These are phyloP conservation scores for Phoebastria nigripes DNA, from an alignment of 2,797 vertebrate genomes.

Conservation along the genomic window DNA sequence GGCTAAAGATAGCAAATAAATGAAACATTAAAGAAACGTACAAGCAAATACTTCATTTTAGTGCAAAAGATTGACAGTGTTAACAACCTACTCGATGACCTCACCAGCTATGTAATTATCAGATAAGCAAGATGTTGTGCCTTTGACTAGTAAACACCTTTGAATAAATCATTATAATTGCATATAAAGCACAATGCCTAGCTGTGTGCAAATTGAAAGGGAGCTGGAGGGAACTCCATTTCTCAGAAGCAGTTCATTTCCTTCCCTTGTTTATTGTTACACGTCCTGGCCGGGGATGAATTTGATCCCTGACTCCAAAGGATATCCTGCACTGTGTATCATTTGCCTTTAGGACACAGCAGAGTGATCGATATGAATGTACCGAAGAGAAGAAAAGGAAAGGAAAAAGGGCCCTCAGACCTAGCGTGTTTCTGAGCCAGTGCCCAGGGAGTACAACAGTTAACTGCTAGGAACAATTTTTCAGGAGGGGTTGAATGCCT, in stretches of 20 bases:
- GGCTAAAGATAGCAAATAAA: neutral
- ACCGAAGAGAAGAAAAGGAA: neutral
- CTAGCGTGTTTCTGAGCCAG: neutral
- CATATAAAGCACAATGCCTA: constrained; percentile 32
- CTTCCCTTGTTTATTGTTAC: constrained; percentile 35
- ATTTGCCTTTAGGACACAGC: neutral
- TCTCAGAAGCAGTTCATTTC: constrained; percentile 45
- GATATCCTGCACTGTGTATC: neutral
- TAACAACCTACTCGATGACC: neutral
- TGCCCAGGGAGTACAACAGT: neutral
- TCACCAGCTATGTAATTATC: constrained; percentile 32
- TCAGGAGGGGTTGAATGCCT: constrained; percentile 9
- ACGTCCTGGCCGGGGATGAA: constrained; percentile 15
- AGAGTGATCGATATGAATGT: neutral
- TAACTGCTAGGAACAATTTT: neutral
- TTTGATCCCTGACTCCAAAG: constrained; percentile 29
- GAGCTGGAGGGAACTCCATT: constrained; percentile 17
- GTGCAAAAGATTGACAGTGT: neutral
- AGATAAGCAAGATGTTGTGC: constrained; percentile 35
- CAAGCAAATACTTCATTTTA: neutral
- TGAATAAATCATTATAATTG: constrained; percentile 55
- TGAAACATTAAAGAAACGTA: neutral
- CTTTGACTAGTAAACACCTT: constrained; percentile 28
- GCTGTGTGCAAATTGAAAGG: constrained; percentile 19
- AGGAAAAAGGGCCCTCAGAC: neutral